Evolutionary conservation across 2,797 vertebrate species (phyloP).

Genomic region (Dipus sagitta): DNA sequence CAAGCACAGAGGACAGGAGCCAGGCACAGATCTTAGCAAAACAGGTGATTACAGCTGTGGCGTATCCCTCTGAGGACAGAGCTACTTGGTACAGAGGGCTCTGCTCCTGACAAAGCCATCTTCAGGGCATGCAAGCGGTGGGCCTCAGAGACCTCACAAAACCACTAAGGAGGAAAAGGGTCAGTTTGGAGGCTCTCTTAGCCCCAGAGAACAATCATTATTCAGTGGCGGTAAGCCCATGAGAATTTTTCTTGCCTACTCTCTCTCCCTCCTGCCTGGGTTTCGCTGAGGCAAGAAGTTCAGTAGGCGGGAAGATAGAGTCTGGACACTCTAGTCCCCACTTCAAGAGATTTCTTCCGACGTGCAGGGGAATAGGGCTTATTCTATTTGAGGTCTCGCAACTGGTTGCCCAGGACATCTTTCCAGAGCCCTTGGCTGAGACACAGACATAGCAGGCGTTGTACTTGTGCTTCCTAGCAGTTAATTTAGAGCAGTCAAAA

Average conservation of each 20-base stretch:
- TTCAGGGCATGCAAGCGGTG: neutral
- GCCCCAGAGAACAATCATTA: neutral
- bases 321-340: neutral
- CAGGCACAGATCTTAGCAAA: neutral
- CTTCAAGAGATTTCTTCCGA: neutral
- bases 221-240: neutral
- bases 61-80: neutral
- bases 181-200: neutral
- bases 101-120: neutral
- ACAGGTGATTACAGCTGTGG: neutral
- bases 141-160: neutral
- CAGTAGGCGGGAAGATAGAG: neutral
- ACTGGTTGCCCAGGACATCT: neutral
- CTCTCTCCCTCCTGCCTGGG: neutral
- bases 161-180: neutral
- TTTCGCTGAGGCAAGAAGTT: neutral
- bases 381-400: neutral
- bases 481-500: neutral
- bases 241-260: neutral
- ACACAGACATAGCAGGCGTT: neutral
- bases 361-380: neutral
- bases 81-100: neutral
- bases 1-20: neutral
- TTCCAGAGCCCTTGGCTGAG: neutral
- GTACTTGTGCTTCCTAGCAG: neutral